A percentile compares a stretch with the other conserved stretches of the same genome.
Conservation (phyloP, 2,797 vertebrate genomes). For the Thunnus albacares region DNA sequence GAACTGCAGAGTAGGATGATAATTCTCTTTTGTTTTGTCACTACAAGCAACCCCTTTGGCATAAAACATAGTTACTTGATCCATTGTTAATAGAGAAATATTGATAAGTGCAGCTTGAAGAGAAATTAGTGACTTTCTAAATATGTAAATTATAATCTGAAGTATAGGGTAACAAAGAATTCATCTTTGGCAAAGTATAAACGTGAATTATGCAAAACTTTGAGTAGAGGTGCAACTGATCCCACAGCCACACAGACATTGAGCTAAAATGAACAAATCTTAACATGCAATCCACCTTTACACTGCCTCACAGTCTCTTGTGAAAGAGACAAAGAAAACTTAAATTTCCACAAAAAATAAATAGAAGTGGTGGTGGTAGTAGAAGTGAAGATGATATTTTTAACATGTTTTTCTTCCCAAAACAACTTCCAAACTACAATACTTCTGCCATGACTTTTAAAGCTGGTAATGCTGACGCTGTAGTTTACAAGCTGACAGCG, state of each 20-base stretch:
- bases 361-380: too few relatives aligned
- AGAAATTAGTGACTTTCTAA: neutral
- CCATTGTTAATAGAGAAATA: neutral
- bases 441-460: neutral
- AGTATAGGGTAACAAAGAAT: neutral
- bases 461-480: conserved; percentile 20
- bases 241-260: neutral
- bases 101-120: neutral
- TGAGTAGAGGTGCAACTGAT: neutral
- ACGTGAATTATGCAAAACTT: neutral
- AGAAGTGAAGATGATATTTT: neutral
- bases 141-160: neutral
- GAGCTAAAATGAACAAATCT: neutral
- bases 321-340: too few relatives aligned
- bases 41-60: neutral
- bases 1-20: neutral
- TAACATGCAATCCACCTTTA: neutral
- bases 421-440: neutral
- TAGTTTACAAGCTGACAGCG: conserved; percentile 28
- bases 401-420: neutral
- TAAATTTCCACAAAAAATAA: too few relatives aligned
- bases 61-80: neutral
- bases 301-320: too few relatives aligned
- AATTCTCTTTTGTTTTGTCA: neutral
- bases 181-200: neutral